Conservation (phyloP, 2,888 invertebrate genomes). For the Parnassius orleans region DNA sequence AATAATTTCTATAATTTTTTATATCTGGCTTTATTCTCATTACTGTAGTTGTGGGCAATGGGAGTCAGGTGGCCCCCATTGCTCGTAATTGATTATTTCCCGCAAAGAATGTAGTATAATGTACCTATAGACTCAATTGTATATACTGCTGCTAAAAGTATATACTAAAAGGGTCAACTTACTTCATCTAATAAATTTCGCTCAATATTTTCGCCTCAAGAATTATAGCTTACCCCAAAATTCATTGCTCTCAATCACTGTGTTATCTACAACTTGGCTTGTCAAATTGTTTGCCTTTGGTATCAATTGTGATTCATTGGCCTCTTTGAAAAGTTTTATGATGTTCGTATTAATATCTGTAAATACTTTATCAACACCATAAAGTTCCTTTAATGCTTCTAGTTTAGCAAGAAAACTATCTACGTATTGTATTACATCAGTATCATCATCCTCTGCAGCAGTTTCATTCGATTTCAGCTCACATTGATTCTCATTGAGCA, state of each 20-base stretch:
- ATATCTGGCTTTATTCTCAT: too few relatives aligned
- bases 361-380: conserved; percentile 34
- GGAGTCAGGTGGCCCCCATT: too few relatives aligned
- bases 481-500: conserved; percentile 45
- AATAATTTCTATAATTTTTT: too few relatives aligned
- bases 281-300: conserved; percentile 5
- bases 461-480: conserved; percentile 30
- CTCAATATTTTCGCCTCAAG: too few relatives aligned
- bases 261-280: conserved; percentile 21
- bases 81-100: too few relatives aligned
- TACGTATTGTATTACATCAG: conserved; percentile 37
- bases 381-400: conserved; percentile 40
- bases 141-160: too few relatives aligned
- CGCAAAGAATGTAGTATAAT: too few relatives aligned
- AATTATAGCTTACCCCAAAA: conserved; percentile 53
- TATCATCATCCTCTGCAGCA: conserved; percentile 30
- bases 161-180: too few relatives aligned
- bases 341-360: conserved; percentile 39
- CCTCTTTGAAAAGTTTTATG: conserved; percentile 31
- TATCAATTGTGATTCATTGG: neutral
- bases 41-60: too few relatives aligned
- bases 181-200: too few relatives aligned
- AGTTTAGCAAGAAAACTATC: conserved; percentile 42
- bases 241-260: conserved; percentile 40
- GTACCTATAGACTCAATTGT: too few relatives aligned